These are phyloP conservation scores for Clarias macrocephalus DNA, from an alignment of 2,113 vertebrate species.

Conservation along the genomic window DNA sequence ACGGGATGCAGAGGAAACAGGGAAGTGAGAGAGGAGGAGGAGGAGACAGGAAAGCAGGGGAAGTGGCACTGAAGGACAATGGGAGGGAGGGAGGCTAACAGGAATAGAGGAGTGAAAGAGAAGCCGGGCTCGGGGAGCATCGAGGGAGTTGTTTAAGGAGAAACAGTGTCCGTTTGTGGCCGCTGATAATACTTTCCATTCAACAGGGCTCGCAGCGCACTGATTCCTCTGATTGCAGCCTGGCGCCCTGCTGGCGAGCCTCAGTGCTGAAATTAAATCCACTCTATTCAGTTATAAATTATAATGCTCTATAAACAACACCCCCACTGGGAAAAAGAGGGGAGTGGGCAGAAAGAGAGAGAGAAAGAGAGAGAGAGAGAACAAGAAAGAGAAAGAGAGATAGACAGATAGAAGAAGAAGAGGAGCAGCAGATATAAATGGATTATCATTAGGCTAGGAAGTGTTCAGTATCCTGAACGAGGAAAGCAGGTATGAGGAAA, in stretches of 20 bases:
- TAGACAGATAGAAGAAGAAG: slow-evolving; percentile 59
- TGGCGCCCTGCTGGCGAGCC: slow-evolving; percentile 93
- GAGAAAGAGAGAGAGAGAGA: slow-evolving; percentile 57
- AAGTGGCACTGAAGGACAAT: slow-evolving; percentile 57
- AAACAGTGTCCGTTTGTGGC: slow-evolving; percentile 92
- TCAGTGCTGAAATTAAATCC: slow-evolving; percentile 93
- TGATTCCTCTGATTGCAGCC: slow-evolving; percentile 93
- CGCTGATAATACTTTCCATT: slow-evolving; percentile 94
- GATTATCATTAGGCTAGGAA: slow-evolving; percentile 40
- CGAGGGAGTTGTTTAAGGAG: slow-evolving; percentile 69
- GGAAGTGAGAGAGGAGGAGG: slow-evolving; percentile 34
- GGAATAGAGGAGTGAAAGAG: slow-evolving; percentile 57
- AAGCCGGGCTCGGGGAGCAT: slow-evolving; percentile 51
- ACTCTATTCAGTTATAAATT: slow-evolving; percentile 97
- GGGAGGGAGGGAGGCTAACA: slow-evolving; percentile 55
- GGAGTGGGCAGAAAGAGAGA: slow-evolving; percentile 59
- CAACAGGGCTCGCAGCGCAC: slow-evolving; percentile 87
- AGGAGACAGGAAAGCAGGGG: slow-evolving; percentile 59
- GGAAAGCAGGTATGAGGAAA: slow-evolving; percentile 52
- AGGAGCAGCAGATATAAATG: slow-evolving; percentile 48
- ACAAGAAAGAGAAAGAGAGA: slow-evolving; percentile 58
- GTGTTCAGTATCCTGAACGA: slow-evolving; percentile 50
- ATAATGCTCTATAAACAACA: slow-evolving; percentile 97
- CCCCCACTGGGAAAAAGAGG: slow-evolving; percentile 82
- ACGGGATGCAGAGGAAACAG: slow-evolving; percentile 54